Evolutionary conservation across 2,888 invertebrate genomes (phyloP), one percentile per base, ranked within the genome.

Genomic region (Eristalis tenax): DNA sequence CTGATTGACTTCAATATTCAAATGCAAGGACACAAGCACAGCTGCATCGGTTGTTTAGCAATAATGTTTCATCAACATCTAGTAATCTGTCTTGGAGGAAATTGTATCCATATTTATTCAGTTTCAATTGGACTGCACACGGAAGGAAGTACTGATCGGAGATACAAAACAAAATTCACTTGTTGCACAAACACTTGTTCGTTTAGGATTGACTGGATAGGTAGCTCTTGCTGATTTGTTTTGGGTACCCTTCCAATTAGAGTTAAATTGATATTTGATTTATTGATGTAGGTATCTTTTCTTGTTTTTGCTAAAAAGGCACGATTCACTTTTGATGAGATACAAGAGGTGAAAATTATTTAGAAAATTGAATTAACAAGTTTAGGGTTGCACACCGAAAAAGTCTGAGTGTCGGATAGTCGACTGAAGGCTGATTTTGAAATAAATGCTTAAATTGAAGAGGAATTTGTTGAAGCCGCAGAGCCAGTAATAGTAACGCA

Each of bases 141-240:
- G 73, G 57, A 57, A 73, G 56, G 28, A 35, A 4, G 5, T 26
- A 26, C 59, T 4, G 2, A 13, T 65, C 23, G 38, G 57, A 43
- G 35, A 38, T 38, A 74, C n/a, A 65, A 65, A 28, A 61, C 28
- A 10, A 32, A 18, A 68, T 69, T 76, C 77, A 81, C 77, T 85
- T 85, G 81, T 85, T 85, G 85, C 78, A 75, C 35, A 82, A 56
- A 66, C 77, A 86, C 85, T 85, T 81, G 77, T 82, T 77, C 64
- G 35, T 75, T n/a, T 18, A 3, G 28, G 28, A 4, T 4, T 28
- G 28, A n/a, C 28, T 32, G 32, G 32, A 32, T 32, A 2, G 32
- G 32, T 32, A 1, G 32, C 4, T 32, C 32, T 32, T 32, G 32
- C 32, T 32, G 32, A 3, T 26, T 26, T 26, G 26, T 26, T 26